Percentiles rank a stretch among this genome's conserved stretches.
Evolutionary conservation across 2,797 vertebrate species (phyloP).

Genomic region (Tangara arthus): DNA sequence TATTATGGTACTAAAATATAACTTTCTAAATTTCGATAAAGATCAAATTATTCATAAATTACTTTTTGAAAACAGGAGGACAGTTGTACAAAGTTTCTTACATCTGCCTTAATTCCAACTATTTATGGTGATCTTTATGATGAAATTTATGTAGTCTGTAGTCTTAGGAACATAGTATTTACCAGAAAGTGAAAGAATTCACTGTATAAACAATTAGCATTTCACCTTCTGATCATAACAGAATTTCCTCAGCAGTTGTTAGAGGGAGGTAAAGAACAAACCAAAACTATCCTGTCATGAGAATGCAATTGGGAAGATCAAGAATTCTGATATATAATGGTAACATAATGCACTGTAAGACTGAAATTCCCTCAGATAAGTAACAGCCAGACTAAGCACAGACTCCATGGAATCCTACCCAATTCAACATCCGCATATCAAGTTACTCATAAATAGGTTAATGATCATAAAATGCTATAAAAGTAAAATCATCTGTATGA

Average conservation of each 20-base stretch:
- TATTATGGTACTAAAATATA: neutral
- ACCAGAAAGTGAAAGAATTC: neutral
- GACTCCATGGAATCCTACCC: neutral
- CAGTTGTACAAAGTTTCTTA: neutral
- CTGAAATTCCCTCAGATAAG: neutral
- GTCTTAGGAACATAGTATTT: neutral
- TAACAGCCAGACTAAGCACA: neutral
- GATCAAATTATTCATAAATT: neutral
- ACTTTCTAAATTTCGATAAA: neutral
- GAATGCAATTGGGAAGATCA: neutral
- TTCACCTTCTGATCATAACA: neutral
- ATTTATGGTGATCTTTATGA: neutral
- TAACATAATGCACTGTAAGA: neutral
- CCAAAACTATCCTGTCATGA: neutral
- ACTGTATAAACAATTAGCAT: neutral
- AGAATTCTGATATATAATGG: neutral
- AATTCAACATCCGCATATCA: neutral
- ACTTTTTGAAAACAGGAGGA: neutral
- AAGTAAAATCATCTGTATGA: neutral
- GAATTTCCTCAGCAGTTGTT: neutral
- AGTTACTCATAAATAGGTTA: neutral
- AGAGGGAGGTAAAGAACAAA: rapidly evolving
- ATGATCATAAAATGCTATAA: neutral
- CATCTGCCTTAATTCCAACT: neutral
- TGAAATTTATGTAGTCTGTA: neutral